Evolutionary conservation across 2,888 invertebrate species (phyloP), one percentile per base, ranked within the genome.

Genomic region (Atrina japonica): DNA sequence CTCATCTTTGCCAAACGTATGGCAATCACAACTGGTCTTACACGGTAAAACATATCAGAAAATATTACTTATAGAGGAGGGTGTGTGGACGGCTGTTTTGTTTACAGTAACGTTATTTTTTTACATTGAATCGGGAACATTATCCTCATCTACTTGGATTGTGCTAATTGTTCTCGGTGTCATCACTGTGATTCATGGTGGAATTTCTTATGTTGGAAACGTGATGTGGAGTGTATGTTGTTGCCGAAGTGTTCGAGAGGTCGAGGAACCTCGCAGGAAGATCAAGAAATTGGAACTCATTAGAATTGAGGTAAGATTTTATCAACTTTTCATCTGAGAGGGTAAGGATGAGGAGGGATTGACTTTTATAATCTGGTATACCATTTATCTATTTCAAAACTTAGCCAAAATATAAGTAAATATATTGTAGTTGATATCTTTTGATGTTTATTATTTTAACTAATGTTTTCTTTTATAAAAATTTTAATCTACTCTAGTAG

Each of bases 211-310:
- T 55, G 67, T 82, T 9, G 80, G 81, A 61, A 74, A 83, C 69
- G 72, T 75, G 56, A 70, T 85, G 77, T 86, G 85, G 85, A 81
- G 78, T 41, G 65, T 76, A 6, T 79, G 82, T 45, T 85, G 83
- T 64, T 81, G 83, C 52, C 65, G 76, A 11, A 72, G 73, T 43
- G 68, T 66, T 49, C 67, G 67, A 29, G 74, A 77, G 30, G 80
- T 78, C 43, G 81, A 83, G 59, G 85, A 86, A 63, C 83, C 85
- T 6, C 81, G 82, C 64, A 78, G 85, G 60, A 78, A 82, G 63
- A 75, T 87, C 56, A 87, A 87, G 70, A 83, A 84, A 56, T 66
- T 87, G 59, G 83, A 86, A 60, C 79, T 87, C n/a, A 73, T 87
- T 11, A 81, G 78, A 74, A 78, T 83, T 18, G 86, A 87, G 81